Evolutionary conservation across 2,888 invertebrate species (phyloP).

Genomic region (Drosophila subsilvestris): DNA sequence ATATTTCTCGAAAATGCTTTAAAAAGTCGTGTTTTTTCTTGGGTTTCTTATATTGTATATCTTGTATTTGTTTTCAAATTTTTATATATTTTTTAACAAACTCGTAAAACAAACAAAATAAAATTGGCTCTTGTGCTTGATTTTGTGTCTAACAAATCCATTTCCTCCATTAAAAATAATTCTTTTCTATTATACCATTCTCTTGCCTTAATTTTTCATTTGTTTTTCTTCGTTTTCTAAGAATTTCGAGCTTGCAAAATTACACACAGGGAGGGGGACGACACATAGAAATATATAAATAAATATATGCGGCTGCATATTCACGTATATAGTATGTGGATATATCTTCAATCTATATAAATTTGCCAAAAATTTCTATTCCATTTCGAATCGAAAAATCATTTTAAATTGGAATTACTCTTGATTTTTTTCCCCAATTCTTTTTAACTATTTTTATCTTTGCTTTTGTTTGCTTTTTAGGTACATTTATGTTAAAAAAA

Average conservation of each 20-base stretch:
- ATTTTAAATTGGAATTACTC: conserved; percentile 7
- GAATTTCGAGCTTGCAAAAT: conserved; percentile 26
- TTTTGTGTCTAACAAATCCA: conserved; percentile 58
- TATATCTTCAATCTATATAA: background rate
- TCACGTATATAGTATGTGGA: background rate
- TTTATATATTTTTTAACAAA: conserved; percentile 38
- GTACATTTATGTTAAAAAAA: conserved; percentile 63
- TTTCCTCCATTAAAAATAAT: conserved; percentile 46
- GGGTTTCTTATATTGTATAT: conserved; percentile 8
- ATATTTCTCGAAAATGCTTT: conserved; percentile 78
- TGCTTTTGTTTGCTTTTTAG: conserved; percentile 52
- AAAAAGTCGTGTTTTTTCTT: conserved; percentile 48
- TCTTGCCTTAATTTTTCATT: conserved; percentile 22
- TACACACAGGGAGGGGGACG: conserved; percentile 36
- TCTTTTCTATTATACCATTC: conserved; percentile 39
- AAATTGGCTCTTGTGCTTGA: conserved; percentile 30
- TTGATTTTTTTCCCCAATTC: conserved; percentile 17
- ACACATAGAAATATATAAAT: conserved; percentile 35
- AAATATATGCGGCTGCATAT: conserved; percentile 11
- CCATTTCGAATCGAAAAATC: conserved; percentile 11
- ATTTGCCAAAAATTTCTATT: background rate
- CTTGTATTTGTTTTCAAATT: conserved; percentile 9
- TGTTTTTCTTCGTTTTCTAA: conserved; percentile 5
- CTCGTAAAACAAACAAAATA: conserved; percentile 35
- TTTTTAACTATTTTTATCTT: conserved; percentile 8